Conservation (phyloP, 1,140 invertebrate species). For the Mactra quadrangularis region DNA sequence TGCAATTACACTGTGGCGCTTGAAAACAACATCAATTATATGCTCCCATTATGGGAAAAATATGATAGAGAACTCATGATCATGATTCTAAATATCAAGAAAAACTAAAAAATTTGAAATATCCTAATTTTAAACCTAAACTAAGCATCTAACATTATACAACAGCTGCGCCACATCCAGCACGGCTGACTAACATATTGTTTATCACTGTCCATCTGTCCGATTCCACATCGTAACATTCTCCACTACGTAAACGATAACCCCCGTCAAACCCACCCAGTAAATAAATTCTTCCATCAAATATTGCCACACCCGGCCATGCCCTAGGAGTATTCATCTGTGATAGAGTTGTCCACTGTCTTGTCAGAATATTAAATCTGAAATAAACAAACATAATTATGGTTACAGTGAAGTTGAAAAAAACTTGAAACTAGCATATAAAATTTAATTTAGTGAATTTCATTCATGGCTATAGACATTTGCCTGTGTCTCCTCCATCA, state of each 20-base stretch:
- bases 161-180: constrained; percentile 80
- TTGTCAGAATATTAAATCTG: constrained; percentile 80
- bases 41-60: too few species aligned
- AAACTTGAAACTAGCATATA: not conserved
- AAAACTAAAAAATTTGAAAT: too few species aligned
- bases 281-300: constrained; percentile 85
- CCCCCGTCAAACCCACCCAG: constrained; percentile 85
- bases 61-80: too few species aligned
- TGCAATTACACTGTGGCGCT: too few species aligned
- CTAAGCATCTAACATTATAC: constrained; percentile 65
- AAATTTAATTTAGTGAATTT: not conserved
- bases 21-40: too few species aligned
- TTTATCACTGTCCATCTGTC: constrained; percentile 89
- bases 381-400: constrained; percentile 16
- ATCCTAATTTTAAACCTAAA: too few species aligned
- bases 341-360: constrained; percentile 81
- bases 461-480: too few species aligned
- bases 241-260: constrained; percentile 92
- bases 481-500: too few species aligned
- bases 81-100: too few species aligned
- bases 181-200: constrained; percentile 79
- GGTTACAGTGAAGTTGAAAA: too few species aligned
- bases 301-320: constrained; percentile 80
- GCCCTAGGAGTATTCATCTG: constrained; percentile 82
- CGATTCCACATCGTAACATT: constrained; percentile 93